Percentiles rank a stretch among this genome's conserved stretches.
Evolutionary conservation across 2,113 vertebrate species (phyloP).

Genomic region (Python bivittatus): DNA sequence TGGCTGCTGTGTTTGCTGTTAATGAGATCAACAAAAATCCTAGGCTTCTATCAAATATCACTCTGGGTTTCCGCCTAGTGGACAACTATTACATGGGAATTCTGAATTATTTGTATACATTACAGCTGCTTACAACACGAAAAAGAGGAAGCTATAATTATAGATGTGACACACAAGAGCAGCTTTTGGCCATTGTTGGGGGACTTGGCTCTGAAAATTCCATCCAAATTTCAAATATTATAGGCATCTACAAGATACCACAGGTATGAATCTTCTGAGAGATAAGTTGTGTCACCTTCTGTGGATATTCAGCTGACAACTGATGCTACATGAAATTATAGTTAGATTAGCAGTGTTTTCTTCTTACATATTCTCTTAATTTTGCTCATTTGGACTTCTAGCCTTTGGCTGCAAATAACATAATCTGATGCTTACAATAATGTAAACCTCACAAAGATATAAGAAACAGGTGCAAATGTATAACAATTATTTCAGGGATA

Average conservation of each 20-base stretch:
- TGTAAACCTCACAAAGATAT: not conserved
- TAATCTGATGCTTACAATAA: not conserved
- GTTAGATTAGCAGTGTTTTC: not conserved
- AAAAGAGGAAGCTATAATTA: not conserved
- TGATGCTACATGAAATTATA: not conserved
- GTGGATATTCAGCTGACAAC: not conserved
- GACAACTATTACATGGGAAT: not conserved
- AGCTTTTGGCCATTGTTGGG: not conserved
- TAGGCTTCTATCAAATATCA: not conserved
- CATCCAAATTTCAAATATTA: not conserved
- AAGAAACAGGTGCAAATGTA: not conserved
- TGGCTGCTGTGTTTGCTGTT: slow-evolving; percentile 8
- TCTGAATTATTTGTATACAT: not conserved
- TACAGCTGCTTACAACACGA: not conserved
- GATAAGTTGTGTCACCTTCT: not conserved
- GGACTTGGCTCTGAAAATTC: not conserved
- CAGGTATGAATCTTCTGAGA: not conserved
- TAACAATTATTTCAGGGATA: not conserved
- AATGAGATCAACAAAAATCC: not conserved
- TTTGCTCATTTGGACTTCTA: too few species aligned
- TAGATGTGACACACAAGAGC: not conserved
- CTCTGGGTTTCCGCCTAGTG: not conserved
- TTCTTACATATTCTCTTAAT: not conserved
- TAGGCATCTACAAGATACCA: slow-evolving; percentile 7
- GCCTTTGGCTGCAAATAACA: too few species aligned